Evolutionary conservation across 2,113 vertebrate species (phyloP).

Genomic region (Emydura subglobosa): DNA sequence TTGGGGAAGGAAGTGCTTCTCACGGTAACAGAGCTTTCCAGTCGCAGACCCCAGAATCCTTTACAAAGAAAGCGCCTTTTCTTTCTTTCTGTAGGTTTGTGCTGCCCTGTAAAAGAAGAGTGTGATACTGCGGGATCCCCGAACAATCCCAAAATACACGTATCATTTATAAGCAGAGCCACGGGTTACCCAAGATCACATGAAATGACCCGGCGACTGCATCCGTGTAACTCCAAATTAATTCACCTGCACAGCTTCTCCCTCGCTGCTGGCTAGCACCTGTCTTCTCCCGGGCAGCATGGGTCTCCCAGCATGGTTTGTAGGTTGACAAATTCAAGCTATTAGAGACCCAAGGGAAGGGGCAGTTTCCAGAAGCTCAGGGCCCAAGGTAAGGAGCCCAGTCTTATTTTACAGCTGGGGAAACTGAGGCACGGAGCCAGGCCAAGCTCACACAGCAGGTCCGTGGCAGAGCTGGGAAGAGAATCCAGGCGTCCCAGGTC

Average conservation of each 20-base stretch:
- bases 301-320: not conserved
- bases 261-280: not conserved
- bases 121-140: not conserved
- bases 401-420: not conserved
- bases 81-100: not conserved
- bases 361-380: not conserved
- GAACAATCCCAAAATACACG: not conserved
- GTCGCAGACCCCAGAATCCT: not conserved
- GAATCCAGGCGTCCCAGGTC: not conserved
- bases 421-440: not conserved
- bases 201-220: not conserved
- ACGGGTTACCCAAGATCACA: not conserved
- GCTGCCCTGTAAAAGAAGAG: too few species aligned
- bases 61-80: not conserved
- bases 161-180: not conserved
- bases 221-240: not conserved
- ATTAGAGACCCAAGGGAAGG: not conserved
- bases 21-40: accelerated
- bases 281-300: not conserved
- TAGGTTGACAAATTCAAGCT: not conserved
- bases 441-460: not conserved
- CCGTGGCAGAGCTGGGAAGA: not conserved
- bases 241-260: not conserved
- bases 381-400: not conserved
- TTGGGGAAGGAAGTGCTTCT: not conserved